Evolutionary conservation across 2,888 invertebrate species (phyloP), one percentile per base, ranked within the genome.

Genomic region (Clanis bilineata): DNA sequence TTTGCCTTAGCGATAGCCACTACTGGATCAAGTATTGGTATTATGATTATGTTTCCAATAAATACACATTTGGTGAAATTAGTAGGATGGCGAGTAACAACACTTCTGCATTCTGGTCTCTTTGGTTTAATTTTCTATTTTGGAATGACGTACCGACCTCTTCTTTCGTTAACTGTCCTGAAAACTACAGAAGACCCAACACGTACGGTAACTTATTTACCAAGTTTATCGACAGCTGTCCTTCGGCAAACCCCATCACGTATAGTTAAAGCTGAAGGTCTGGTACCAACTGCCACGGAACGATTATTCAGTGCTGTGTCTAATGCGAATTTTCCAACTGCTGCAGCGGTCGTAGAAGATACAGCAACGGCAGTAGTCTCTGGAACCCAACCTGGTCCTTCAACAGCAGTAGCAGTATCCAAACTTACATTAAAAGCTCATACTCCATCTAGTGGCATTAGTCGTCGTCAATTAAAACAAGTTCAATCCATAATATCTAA

Each of bases 201-300:
- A 25, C 81, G 83, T 39, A 90, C 90, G 18, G 85, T 90, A 5
- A 86, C 89, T 7, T 91, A 85, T 71, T 80, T 92, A 66, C 91
- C 91, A 56, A 91, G 76, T 66, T 64, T 90, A 63, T 76, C 84
- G 36, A 69, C 77, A 45, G 74, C 74, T 59, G 71, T 58, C 25
- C 41, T 81, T 38, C 74, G 69, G 62, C 32, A 71, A 18, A 39
- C 74, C 54, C 57, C 73, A 32, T 77, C 83, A n/a, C 68, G 70
- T 10, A 59, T 69, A 15, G 61, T 69, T n/a, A 77, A 68, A 62
- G 57, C 59, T 74, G 66, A 72, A 62, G 62, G 38, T 22, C 12
- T 61, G 43, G 21, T 73, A 59, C 77, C 85, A 12, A 82, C 75
- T 51, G 73, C 70, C 22, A 73, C 82, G 21, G 75, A 79, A 65